Percentiles rank a stretch among this genome's conserved stretches.
Evolutionary conservation across 1,140 invertebrate species (phyloP).

Genomic region (Physella acuta): DNA sequence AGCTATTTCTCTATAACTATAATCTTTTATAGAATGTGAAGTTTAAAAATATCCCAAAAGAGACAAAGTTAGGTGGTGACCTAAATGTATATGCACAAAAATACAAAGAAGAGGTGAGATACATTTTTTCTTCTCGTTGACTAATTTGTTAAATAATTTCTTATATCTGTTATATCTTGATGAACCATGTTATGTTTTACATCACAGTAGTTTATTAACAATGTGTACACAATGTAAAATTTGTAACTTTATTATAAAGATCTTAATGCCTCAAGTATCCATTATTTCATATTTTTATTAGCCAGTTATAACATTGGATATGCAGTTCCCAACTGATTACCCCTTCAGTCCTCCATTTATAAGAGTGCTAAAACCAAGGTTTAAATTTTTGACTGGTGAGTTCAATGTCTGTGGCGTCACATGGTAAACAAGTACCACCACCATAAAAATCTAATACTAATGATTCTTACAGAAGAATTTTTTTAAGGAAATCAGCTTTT

Average conservation of each 20-base stretch:
- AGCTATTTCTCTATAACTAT: too few relatives aligned
- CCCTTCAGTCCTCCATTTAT: slow-evolving; percentile 55
- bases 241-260: not conserved
- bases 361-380: slow-evolving; percentile 48
- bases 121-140: not conserved
- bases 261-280: not conserved
- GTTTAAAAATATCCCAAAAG: slow-evolving; percentile 44
- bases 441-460: too few relatives aligned
- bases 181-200: too few relatives aligned
- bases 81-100: slow-evolving; percentile 40
- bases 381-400: slow-evolving; percentile 54
- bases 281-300: not conserved
- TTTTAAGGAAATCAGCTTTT: too few relatives aligned
- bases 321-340: slow-evolving; percentile 53
- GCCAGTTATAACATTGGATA: slow-evolving; percentile 36
- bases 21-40: slow-evolving; percentile 53
- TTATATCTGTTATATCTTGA: too few relatives aligned
- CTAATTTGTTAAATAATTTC: too few relatives aligned
- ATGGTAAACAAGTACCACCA: too few relatives aligned
- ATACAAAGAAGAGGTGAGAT: slow-evolving; percentile 46
- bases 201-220: too few relatives aligned
- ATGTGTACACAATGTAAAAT: too few relatives aligned
- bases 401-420: too few relatives aligned
- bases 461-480: too few relatives aligned
- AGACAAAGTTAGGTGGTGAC: slow-evolving; percentile 46